Conservation (phyloP, 2,113 vertebrate genomes). For the Nesogale talazaci region DNA sequence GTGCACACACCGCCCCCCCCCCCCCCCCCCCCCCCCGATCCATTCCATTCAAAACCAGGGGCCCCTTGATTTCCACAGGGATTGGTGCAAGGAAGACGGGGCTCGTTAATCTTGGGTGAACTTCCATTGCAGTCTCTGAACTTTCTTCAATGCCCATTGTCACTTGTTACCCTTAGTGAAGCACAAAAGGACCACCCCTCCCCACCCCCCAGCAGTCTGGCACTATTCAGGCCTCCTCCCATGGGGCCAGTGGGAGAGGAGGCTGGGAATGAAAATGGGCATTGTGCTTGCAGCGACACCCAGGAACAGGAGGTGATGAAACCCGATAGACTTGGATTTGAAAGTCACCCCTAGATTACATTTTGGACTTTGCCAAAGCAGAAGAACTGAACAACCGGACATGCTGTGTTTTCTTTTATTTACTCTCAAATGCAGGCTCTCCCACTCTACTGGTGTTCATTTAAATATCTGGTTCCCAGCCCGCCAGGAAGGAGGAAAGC, state of each 20-base stretch:
- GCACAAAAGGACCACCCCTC: background rate
- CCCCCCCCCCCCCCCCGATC: no score
- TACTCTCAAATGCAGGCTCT: background rate
- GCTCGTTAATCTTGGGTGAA: background rate
- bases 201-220: background rate
- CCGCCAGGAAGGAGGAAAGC: fast-evolving
- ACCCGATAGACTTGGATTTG: background rate
- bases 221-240: fast-evolving
- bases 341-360: background rate
- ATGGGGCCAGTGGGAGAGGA: background rate
- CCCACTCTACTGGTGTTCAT: fast-evolving
- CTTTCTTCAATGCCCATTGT: background rate
- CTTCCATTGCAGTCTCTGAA: background rate
- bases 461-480: no score
- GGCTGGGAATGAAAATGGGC: no score
- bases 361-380: background rate
- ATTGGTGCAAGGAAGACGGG: background rate
- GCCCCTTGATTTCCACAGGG: constrained; percentile 33
- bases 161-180: constrained; percentile 33
- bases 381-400: background rate
- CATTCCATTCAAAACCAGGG: constrained; percentile 29
- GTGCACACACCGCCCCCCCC: no score
- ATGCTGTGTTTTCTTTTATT: background rate
- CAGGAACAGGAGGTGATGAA: background rate
- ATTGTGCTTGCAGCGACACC: background rate